phyloP scores from a whole-genome alignment of 1,140 invertebrate genomes.

The Galleria mellonella region DNA sequence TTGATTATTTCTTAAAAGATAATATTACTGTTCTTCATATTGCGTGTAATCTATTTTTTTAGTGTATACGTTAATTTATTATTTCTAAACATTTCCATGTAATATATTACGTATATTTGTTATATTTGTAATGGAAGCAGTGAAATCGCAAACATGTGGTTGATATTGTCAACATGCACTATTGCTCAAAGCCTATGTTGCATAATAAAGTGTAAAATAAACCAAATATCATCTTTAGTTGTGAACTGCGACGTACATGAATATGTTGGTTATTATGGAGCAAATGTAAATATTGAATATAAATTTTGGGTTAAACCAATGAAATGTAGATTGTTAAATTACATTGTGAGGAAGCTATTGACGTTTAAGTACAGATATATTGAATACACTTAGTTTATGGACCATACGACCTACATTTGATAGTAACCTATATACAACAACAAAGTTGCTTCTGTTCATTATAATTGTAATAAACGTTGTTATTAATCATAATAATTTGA shows the following conservation, averaged over 20 bases:
- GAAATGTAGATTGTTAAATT: background rate
- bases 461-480: background rate
- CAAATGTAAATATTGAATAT: conserved; percentile 2
- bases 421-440: background rate
- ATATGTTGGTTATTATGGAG: background rate
- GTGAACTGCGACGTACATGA: background rate
- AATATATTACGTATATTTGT: too few relatives aligned
- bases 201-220: conserved; percentile 8
- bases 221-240: conserved; percentile 5
- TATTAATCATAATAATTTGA: conserved; percentile 1
- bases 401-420: background rate
- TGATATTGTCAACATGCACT: conserved; percentile 18
- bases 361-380: too few relatives aligned
- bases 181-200: conserved; percentile 15
- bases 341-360: too few relatives aligned
- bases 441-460: background rate
- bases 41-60: too few relatives aligned
- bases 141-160: conserved; percentile 12
- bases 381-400: too few relatives aligned
- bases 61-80: too few relatives aligned
- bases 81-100: too few relatives aligned
- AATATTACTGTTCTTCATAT: too few relatives aligned
- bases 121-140: conserved; percentile 3
- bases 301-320: conserved; percentile 1
- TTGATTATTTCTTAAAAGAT: too few relatives aligned